Base-by-base conservation (phyloP, 2,888 invertebrate genomes). In the Argyresthia goedartella region DNA sequence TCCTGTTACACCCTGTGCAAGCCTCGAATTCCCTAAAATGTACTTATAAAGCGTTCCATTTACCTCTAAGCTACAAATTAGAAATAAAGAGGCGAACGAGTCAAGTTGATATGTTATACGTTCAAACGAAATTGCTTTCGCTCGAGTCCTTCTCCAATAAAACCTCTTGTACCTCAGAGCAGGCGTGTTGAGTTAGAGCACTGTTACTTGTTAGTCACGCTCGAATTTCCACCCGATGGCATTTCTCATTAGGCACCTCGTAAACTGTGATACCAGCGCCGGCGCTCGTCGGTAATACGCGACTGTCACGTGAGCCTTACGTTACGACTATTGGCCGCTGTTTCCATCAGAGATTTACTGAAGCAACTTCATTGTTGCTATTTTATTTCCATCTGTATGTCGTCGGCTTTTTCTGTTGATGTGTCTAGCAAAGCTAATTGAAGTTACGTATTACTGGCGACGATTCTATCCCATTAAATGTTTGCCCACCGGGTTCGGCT, bases 231-330 rank as follows among this genome's bases (percentile, higher is more conserved):
- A 51, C 56, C 55, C 61, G 63, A 73, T 71, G 70, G 72, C 69
- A 71, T 75, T 71, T 75, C 80, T 79, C 78, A 82, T 84, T 81
- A 82, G 71, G 64, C 62, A 61, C 64, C 64, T 75, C 80, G 71
- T 82, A 79, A 82, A 82, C 73, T 80, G 76, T 72, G 73, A 75
- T 71, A 73, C 66, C 66, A 73, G 76, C 73, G 70, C 69, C 73
- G 14, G 44, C 44, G 13, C 15, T 13, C 77, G 3, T 25, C 25
- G 25, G 25, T 78, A 81, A 82, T 81, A 77, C 74, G 67, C 63
- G 65, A 64, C 64, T 66, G 74, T 73, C 73, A 73, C 67, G 16
- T 42, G 50, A 69, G 67, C 66, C 81, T 80, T 76, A 82, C 70
- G 74, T 80, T 76, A 82, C 70, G 74, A 77, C 67, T 67, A 69